Evolutionary conservation across 2,888 invertebrate species (phyloP).

Genomic region (Pseudanteris insignis): DNA sequence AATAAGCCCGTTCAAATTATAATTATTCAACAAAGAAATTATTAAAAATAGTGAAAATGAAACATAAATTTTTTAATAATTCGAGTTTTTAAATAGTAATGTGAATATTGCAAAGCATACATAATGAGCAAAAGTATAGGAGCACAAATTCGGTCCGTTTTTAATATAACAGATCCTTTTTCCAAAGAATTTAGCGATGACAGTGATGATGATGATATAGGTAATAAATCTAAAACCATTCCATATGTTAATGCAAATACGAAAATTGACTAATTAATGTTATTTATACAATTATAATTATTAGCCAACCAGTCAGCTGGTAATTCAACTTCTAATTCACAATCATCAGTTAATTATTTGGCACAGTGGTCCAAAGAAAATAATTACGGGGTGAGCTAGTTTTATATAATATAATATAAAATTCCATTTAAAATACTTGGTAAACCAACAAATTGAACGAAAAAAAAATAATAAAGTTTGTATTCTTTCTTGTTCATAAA

Average conservation of each 20-base stretch:
- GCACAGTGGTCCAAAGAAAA: background rate
- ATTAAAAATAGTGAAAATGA: too few species aligned
- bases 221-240: conserved; percentile 18
- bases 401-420: too few species aligned
- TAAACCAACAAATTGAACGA: too few species aligned
- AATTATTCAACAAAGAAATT: too few species aligned
- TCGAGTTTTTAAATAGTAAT: background rate
- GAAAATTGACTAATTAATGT: too few species aligned
- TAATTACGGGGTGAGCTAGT: too few species aligned
- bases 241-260: background rate
- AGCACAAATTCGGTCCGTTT: conserved; percentile 31
- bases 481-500: too few species aligned
- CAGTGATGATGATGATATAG: conserved; percentile 14
- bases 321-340: conserved; percentile 12
- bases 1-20: too few species aligned
- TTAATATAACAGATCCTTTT: conserved; percentile 27
- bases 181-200: conserved; percentile 34
- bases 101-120: background rate
- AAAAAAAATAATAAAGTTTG: too few species aligned
- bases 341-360: conserved; percentile 21
- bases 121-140: conserved; percentile 29
- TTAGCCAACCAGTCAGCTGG: conserved; percentile 1
- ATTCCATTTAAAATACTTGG: too few species aligned
- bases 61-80: too few species aligned
- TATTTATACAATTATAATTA: too few species aligned